These are phyloP conservation scores for Loripinus fragilis DNA, from an alignment of 2,888 invertebrate genomes.

Conservation along the genomic window DNA sequence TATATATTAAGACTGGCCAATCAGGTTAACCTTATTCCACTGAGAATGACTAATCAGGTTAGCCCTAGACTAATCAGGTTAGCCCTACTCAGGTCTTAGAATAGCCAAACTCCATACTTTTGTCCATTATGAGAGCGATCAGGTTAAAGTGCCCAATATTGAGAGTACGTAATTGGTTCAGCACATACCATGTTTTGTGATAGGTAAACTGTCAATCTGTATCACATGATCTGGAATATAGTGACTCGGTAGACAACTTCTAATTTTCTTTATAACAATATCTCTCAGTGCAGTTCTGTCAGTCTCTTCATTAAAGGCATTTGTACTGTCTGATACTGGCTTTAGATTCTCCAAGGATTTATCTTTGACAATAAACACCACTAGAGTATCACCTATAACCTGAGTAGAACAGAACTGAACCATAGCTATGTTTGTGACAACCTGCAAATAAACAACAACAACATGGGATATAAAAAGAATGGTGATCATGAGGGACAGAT, in stretches of 20 bases:
- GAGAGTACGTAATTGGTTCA: too few species aligned
- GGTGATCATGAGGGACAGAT: too few species aligned
- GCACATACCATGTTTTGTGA: conserved; percentile 80
- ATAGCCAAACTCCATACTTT: too few species aligned
- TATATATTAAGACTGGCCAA: too few species aligned
- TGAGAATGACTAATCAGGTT: too few species aligned
- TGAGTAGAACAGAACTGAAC: conserved; percentile 17
- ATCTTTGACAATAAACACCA: conserved; percentile 22
- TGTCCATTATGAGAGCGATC: too few species aligned
- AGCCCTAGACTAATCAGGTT: too few species aligned
- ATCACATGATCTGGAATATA: conserved; percentile 76
- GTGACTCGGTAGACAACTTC: conserved; percentile 68
- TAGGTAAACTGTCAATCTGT: conserved; percentile 71
- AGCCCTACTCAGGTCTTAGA: too few species aligned
- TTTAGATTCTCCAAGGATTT: neutral
- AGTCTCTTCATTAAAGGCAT: neutral
- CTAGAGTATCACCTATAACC: conserved; percentile 20
- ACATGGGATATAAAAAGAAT: too few species aligned
- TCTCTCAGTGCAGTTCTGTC: neutral
- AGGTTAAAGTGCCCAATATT: too few species aligned
- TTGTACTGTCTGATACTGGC: neutral
- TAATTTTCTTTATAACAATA: neutral
- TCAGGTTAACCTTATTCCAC: too few species aligned
- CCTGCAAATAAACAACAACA: conserved; percentile 23
- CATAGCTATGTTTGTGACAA: neutral